phyloP scores from a whole-genome alignment of 2,797 vertebrate genomes.

The Huso huso region DNA sequence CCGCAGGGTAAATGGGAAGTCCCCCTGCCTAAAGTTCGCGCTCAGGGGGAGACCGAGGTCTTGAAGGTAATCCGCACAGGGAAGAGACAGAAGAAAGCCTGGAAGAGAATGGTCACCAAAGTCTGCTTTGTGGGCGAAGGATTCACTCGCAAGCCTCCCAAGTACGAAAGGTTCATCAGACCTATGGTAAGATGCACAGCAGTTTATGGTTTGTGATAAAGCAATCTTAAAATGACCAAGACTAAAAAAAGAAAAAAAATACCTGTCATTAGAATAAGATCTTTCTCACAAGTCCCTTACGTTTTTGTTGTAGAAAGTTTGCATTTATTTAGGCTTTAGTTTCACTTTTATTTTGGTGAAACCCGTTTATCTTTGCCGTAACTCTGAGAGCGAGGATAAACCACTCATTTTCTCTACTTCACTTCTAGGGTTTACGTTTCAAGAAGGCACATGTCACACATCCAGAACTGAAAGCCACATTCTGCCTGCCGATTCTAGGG shows the following conservation, averaged over 20 bases:
- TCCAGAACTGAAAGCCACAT: constrained; percentile 95
- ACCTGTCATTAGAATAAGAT: background rate
- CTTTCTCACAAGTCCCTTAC: too few species aligned
- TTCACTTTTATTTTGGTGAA: too few species aligned
- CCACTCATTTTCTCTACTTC: constrained; percentile 20
- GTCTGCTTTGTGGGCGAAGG: constrained; percentile 95
- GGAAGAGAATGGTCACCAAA: constrained; percentile 99
- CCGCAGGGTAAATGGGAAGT: constrained; percentile 94
- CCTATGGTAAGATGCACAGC: constrained; percentile 76
- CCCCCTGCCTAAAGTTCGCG: constrained; percentile 91
- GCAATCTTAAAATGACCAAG: background rate
- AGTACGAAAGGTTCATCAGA: constrained; percentile 94
- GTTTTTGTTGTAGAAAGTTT: too few species aligned
- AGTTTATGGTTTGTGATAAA: background rate
- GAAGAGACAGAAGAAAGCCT: constrained; percentile 95
- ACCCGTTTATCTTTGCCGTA: background rate
- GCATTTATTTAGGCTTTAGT: too few species aligned
- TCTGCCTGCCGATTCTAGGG: constrained; percentile 91
- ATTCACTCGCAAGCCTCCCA: constrained; percentile 93
- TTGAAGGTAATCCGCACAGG: constrained; percentile 90
- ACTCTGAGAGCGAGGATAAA: background rate
- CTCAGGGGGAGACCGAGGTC: constrained; percentile 95
- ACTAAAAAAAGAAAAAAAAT: background rate
- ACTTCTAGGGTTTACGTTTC: constrained; percentile 81
- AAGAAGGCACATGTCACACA: constrained; percentile 98